These are phyloP conservation scores for Papilio xuthus DNA, from an alignment of 1,140 invertebrate genomes.

Conservation along the genomic window DNA sequence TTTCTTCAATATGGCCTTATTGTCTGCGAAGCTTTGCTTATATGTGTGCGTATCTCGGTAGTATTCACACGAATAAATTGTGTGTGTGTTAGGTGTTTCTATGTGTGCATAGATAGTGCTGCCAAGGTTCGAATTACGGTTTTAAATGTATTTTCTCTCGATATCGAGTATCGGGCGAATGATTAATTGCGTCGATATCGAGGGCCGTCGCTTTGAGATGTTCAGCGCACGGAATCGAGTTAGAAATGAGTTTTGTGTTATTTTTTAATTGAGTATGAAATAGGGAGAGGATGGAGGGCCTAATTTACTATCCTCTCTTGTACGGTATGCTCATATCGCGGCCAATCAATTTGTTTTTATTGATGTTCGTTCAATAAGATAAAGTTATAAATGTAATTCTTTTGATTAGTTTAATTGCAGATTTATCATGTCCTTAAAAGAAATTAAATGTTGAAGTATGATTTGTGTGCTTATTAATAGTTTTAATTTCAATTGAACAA, in stretches of 20 bases:
- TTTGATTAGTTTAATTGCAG: neutral
- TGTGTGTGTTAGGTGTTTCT: neutral
- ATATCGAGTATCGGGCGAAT: constrained; percentile 45
- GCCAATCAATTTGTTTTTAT: constrained; percentile 19
- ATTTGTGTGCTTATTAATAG: too few species aligned
- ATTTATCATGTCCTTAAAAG: neutral
- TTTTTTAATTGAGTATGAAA: constrained; percentile 38
- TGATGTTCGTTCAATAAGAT: neutral
- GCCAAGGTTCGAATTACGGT: constrained; percentile 48
- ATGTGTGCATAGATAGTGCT: constrained; percentile 36
- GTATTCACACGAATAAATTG: neutral
- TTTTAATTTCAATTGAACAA: too few species aligned
- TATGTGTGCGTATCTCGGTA: constrained; percentile 29
- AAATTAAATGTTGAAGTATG: neutral
- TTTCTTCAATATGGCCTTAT: constrained; percentile 41
- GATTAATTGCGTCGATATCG: constrained; percentile 43
- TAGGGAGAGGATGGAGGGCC: constrained; percentile 22
- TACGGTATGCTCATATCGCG: neutral
- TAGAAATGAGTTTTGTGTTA: constrained; percentile 38
- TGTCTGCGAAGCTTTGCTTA: constrained; percentile 37
- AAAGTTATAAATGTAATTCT: neutral
- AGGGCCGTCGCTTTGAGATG: constrained; percentile 36
- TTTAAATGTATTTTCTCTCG: constrained; percentile 40
- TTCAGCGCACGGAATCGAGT: constrained; percentile 31
- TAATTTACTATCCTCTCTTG: constrained; percentile 17